Conservation (phyloP, 2,797 vertebrate species). For the Eulemur rubriventer region DNA sequence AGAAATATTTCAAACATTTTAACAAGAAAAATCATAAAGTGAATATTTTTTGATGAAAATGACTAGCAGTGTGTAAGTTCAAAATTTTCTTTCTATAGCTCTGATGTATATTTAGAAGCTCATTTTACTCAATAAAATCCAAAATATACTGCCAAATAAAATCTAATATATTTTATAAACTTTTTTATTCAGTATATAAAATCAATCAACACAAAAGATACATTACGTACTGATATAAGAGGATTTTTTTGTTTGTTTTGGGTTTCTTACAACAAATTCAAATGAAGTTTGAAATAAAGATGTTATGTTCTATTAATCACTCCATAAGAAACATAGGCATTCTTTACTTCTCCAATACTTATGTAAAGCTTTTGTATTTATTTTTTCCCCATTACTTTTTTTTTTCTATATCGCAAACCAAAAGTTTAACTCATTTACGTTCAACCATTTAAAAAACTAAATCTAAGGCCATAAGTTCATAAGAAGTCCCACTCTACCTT, state of each 20-base stretch:
- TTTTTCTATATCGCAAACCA: neutral
- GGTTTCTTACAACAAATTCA: neutral
- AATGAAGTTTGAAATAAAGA: neutral
- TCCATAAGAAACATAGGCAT: neutral
- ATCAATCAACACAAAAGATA: neutral
- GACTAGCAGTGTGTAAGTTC: neutral
- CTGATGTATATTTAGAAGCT: neutral
- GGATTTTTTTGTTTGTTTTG: neutral
- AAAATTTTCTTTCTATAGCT: neutral
- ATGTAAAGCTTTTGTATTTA: neutral
- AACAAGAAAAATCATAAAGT: neutral
- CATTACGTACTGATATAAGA: neutral
- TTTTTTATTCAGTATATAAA: neutral
- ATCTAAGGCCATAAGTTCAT: neutral
- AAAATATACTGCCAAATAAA: neutral
- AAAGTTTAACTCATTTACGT: neutral
- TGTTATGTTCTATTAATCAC: neutral
- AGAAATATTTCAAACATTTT: neutral
- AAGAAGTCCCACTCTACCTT: neutral
- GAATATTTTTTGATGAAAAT: neutral
- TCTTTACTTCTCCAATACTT: neutral
- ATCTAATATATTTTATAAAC: neutral
- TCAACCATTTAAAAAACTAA: neutral
- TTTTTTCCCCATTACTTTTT: neutral
- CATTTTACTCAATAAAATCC: neutral